Evolutionary conservation across 2,113 vertebrate species (phyloP).

Genomic region (Agelaius tricolor): DNA sequence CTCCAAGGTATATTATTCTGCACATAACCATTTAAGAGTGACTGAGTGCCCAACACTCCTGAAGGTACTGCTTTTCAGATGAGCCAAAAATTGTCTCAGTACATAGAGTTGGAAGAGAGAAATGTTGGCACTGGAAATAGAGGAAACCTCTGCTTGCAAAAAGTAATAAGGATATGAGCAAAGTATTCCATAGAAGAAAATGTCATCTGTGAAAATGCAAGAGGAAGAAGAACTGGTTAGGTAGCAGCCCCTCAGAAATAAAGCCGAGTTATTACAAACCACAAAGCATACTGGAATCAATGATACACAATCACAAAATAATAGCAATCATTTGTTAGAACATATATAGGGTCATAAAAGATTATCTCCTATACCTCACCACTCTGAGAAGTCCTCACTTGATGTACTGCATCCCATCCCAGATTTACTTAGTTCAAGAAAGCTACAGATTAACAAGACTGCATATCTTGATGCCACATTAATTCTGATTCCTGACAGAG

Average conservation of each 20-base stretch:
- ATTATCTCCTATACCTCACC: background rate
- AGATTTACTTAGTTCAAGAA: background rate
- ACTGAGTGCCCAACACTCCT: background rate
- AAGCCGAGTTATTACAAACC: background rate
- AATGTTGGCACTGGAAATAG: background rate
- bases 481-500: background rate
- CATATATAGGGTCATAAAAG: background rate
- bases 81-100: background rate
- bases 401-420: background rate
- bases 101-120: background rate
- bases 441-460: background rate
- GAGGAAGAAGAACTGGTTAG: background rate
- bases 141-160: background rate
- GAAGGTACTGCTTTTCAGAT: background rate
- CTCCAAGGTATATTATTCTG: background rate
- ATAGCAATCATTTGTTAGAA: background rate
- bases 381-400: background rate
- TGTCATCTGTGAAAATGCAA: background rate
- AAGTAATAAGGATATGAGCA: background rate
- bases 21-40: background rate
- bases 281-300: background rate
- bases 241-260: background rate
- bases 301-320: background rate
- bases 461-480: background rate
- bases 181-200: background rate